phyloP scores from a whole-genome alignment of 1,140 invertebrate genomes.

The Venturia canescens region DNA sequence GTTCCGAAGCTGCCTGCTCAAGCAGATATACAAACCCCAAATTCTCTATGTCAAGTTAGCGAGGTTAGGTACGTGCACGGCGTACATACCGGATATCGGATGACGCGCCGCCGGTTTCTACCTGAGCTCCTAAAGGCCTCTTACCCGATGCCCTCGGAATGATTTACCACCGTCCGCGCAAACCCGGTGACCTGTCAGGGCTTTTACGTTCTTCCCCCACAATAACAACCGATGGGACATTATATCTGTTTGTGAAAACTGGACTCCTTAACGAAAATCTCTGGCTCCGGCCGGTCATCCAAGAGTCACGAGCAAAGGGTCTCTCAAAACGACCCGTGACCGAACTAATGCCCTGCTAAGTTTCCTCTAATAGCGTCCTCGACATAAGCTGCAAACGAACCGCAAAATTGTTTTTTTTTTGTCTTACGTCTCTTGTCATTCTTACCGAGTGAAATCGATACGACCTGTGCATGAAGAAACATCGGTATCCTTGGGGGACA shows the following conservation, averaged over 20 bases:
- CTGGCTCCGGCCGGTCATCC: constrained; percentile 26
- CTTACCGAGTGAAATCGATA: constrained; percentile 3
- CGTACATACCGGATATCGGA: constrained; percentile 40
- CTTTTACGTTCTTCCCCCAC: constrained; percentile 54
- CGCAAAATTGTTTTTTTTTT: constrained; percentile 17
- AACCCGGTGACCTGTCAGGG: constrained; percentile 62
- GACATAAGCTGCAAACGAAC: constrained; percentile 4
- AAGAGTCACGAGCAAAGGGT: constrained; percentile 40
- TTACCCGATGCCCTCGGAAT: constrained; percentile 41
- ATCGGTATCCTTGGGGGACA: no score
- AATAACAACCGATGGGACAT: constrained; percentile 51
- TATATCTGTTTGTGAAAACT: constrained; percentile 53
- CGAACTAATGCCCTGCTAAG: constrained; percentile 18
- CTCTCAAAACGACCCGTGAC: constrained; percentile 43
- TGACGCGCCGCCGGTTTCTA: background rate
- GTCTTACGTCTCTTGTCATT: background rate
- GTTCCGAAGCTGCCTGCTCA: constrained; percentile 11
- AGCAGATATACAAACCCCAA: constrained; percentile 25
- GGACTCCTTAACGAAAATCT: constrained; percentile 40
- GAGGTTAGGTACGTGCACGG: background rate
- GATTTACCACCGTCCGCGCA: constrained; percentile 64
- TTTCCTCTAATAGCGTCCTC: constrained; percentile 13
- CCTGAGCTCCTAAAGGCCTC: constrained; percentile 16
- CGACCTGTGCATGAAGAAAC: background rate
- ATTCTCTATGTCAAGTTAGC: constrained; percentile 15